Evolutionary conservation across 2,888 invertebrate genomes (phyloP).

Genomic region (Acleris emargana): DNA sequence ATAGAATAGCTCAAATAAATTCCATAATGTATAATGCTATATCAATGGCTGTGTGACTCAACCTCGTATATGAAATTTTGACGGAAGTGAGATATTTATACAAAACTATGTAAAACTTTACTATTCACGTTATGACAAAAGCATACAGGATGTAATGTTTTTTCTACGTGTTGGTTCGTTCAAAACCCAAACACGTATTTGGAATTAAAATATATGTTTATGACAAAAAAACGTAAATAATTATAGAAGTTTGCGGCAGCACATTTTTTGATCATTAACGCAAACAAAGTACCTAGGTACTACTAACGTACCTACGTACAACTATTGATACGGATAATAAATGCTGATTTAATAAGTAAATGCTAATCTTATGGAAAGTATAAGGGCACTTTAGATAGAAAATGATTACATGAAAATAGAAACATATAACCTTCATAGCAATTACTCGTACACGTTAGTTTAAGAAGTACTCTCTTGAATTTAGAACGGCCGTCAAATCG

Average conservation of each 20-base stretch:
- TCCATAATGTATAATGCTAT: too few species aligned
- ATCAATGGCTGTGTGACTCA: too few species aligned
- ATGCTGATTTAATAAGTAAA: conserved; percentile 8
- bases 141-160: neutral
- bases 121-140: conserved; percentile 11
- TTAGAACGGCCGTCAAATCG: conserved; percentile 4
- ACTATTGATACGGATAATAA: conserved; percentile 17
- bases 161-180: neutral
- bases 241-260: conserved; percentile 16
- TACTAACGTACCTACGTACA: conserved; percentile 8
- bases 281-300: neutral
- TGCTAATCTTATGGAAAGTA: conserved; percentile 4
- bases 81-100: too few species aligned
- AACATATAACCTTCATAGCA: conserved; percentile 11
- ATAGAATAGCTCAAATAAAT: too few species aligned
- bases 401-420: conserved; percentile 16
- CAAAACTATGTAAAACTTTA: conserved; percentile 18
- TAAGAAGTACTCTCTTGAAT: conserved; percentile 17
- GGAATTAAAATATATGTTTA: neutral
- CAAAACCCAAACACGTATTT: too few species aligned
- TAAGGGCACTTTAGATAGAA: conserved; percentile 11
- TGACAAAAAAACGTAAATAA: conserved; percentile 11
- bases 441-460: conserved; percentile 11
- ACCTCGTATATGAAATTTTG: too few species aligned
- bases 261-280: conserved; percentile 3